Base-by-base conservation (phyloP, 2,888 invertebrate genomes). In the Chymomyza caudatula region DNA sequence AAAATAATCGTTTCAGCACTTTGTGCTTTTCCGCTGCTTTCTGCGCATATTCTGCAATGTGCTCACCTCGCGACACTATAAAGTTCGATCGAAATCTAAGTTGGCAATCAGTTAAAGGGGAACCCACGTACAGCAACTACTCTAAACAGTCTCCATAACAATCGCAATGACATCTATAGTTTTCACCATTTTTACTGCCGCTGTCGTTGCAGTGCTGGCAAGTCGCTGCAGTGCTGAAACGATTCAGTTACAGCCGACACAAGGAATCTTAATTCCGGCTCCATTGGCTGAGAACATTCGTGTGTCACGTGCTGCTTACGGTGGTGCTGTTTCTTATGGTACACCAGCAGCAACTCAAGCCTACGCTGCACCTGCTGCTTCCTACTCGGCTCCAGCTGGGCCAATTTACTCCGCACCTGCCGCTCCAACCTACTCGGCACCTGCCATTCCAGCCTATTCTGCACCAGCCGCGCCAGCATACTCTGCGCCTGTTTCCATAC, bases 251-350 rank as follows among this genome's bases (percentile, higher is more conserved):
- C 86, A 87, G 68, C 83, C 88, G 19, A 81, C 87, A 0, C 88
- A 85, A 42, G 88, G 89, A 22, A 88, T 88, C 58, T 75, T 88
- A n/a, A 88, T 88, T 43, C 88, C 89, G 37, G 89, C 85, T 1
- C 86, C 86, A n/a, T 47, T 87, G 61, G 89, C 86, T 13, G 81
- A 88, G 61, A 76, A 79, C 51, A 70, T 88, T 60, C 88, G 88
- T 55, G 69, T 87, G 15, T 76, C 86, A 13, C 63, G 84, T 3
- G 71, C 78, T 44, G 81, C 84, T 17, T 84, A 87, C 47, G 79
- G 83, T 15, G 71, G 60, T 44, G 62, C 76, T 1, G 19, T 59
- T 8, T 42, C 57, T 42, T 80, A 79, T 64, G 71, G 69, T 2
- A 66, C 73, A 13, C 68, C 72, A 15, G 67, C 79, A 20, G 58